Evolutionary conservation across 2,113 vertebrate species (phyloP).

Genomic region (Smithornis capensis): DNA sequence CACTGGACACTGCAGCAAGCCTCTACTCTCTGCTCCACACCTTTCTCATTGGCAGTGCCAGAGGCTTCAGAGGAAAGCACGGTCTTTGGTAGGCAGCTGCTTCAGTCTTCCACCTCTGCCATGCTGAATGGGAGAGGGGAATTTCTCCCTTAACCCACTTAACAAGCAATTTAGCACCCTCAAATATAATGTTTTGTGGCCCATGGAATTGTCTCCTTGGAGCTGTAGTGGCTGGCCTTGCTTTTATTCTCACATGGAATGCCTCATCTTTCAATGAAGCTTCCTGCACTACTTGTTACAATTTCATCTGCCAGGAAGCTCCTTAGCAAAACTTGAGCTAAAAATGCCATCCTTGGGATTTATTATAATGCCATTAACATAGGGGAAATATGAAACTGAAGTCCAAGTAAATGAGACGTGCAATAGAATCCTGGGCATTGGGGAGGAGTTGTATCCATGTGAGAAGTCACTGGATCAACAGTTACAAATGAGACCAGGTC

Average conservation of each 20-base stretch:
- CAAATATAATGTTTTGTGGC: not conserved
- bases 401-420: not conserved
- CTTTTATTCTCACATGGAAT: not conserved
- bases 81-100: not conserved
- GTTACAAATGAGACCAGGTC: not conserved
- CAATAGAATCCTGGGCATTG: not conserved
- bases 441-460: not conserved
- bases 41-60: not conserved
- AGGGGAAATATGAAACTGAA: not conserved
- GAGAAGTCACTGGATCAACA: not conserved
- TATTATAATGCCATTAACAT: not conserved
- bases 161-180: not conserved
- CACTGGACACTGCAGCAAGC: not conserved
- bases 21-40: not conserved
- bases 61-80: not conserved
- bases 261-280: not conserved
- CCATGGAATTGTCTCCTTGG: not conserved
- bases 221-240: not conserved
- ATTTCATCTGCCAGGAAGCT: constrained; percentile 6
- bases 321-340: not conserved
- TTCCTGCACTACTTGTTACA: accelerated
- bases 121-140: not conserved
- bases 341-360: not conserved
- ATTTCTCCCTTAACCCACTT: not conserved
- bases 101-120: not conserved